Base-by-base conservation (phyloP, 2,888 invertebrate species). In the Pherbina coryleti region DNA sequence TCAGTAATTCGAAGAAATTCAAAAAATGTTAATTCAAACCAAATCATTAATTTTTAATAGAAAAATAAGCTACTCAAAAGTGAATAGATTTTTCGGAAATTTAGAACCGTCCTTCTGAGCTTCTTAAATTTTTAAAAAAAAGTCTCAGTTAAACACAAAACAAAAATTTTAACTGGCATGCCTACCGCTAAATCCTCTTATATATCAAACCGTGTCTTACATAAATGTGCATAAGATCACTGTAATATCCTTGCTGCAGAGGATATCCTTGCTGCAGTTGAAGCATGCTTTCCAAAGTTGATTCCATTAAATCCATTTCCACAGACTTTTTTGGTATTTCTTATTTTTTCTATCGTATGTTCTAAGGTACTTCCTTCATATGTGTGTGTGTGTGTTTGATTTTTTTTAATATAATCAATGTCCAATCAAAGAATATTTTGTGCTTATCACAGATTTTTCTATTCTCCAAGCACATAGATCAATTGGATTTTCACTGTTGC, bases 201-300 rank as follows among this genome's bases (percentile, higher is more conserved):
- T 55, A 19, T 19, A 55, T 2, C 7, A 55, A 55, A 55, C 19
- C 19, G n/a, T 14, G 4, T 19, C 71, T 72, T 72, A 72, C 71
- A 57, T 55, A 55, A 34, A 72, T 72, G 34, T 72, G 71, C 71
- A 72, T 31, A 11, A 57, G 57, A 55, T 57, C 53, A 37, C 67
- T 67, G 44, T 44, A 67, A 22, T 67, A 67, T n/a, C 67, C 67
- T 60, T 19, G 25, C 5, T 60, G 60, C 9, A 28, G 60, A 8
- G 11, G n/a, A n/a, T n/a, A n/a, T n/a, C n/a, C n/a, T n/a, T n/a
- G 14, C 22, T 28, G 28, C 9, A 60, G 28, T 25, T 60, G 60
- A 28, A 60, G 28, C 25, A n/a, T 25, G 17, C n/a, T 9, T 28
- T 28, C 60, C 25, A 28, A 25, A 0, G 25, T 14, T 22, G 25